Percentiles rank a stretch among this genome's conserved stretches.
Conservation (phyloP, 2,113 vertebrate genomes). For the Calyptomena viridis region DNA sequence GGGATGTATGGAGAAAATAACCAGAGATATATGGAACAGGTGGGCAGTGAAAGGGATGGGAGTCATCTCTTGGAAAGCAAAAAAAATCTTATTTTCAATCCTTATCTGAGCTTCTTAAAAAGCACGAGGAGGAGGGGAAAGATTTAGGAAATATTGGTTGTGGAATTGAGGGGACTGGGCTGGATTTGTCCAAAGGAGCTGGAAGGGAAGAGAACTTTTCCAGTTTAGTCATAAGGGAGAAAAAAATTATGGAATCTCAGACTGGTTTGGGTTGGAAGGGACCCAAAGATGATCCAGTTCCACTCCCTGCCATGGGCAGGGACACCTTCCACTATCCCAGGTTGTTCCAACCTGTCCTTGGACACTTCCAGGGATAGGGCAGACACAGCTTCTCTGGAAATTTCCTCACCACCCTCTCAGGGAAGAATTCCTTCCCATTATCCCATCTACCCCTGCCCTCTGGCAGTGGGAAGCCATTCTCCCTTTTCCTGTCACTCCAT, state of each 20-base stretch:
- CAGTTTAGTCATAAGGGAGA: background rate
- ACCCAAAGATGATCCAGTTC: background rate
- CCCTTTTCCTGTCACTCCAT: too few relatives aligned
- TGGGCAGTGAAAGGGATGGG: background rate
- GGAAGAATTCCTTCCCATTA: too few relatives aligned
- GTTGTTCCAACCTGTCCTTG: too few relatives aligned
- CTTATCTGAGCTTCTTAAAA: background rate
- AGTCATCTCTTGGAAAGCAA: background rate
- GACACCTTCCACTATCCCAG: background rate
- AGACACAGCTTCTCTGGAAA: too few relatives aligned
- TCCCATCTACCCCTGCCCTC: too few relatives aligned
- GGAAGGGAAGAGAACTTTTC: background rate
- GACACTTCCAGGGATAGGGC: too few relatives aligned
- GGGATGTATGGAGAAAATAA: background rate
- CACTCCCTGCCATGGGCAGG: background rate
- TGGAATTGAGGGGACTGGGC: background rate
- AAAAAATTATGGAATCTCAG: background rate
- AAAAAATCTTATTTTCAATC: background rate
- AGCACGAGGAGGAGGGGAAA: background rate
- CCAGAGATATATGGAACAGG: fast-evolving
- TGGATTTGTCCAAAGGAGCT: background rate
- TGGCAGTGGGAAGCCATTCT: too few relatives aligned
- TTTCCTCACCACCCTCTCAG: too few relatives aligned
- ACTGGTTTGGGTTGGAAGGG: background rate
- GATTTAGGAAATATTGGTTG: background rate